Evolutionary conservation across 2,888 invertebrate genomes (phyloP).

Genomic region (Eledona agricola): DNA sequence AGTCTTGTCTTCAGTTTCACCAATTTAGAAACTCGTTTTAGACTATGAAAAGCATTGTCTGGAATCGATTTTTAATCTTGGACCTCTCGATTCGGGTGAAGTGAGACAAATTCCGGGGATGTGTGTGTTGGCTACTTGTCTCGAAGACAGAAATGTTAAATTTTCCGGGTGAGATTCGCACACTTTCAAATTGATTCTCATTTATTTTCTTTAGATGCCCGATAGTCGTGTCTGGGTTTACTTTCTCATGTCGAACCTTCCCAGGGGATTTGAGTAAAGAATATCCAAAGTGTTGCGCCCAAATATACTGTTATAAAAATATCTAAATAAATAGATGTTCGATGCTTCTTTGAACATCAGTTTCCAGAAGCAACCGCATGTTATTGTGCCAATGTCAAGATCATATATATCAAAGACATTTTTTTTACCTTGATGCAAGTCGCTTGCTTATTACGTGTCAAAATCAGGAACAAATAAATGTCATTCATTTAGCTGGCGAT

Average conservation of each 20-base stretch:
- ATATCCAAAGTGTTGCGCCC: slow-evolving; percentile 45
- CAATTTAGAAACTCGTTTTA: slow-evolving; percentile 6
- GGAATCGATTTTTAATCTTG: slow-evolving; percentile 14
- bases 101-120: slow-evolving; percentile 14
- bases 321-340: too few relatives aligned
- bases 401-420: too few relatives aligned
- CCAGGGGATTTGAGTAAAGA: slow-evolving; percentile 39
- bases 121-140: slow-evolving; percentile 29
- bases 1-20: background rate
- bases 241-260: slow-evolving; percentile 9
- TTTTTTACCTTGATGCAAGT: too few relatives aligned
- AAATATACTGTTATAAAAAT: too few relatives aligned
- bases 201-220: slow-evolving; percentile 18
- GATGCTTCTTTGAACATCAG: too few relatives aligned
- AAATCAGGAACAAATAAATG: too few relatives aligned
- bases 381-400: too few relatives aligned
- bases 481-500: too few relatives aligned
- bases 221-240: too few relatives aligned
- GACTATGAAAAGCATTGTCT: slow-evolving; percentile 24
- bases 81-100: slow-evolving; percentile 30
- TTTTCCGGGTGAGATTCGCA: slow-evolving; percentile 10
- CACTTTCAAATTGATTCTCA: background rate
- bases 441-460: too few relatives aligned
- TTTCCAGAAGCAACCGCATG: too few relatives aligned
- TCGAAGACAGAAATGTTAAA: slow-evolving; percentile 20